These are phyloP conservation scores for Holocentrus rufus DNA, from an alignment of 2,797 vertebrate species.

Conservation along the genomic window DNA sequence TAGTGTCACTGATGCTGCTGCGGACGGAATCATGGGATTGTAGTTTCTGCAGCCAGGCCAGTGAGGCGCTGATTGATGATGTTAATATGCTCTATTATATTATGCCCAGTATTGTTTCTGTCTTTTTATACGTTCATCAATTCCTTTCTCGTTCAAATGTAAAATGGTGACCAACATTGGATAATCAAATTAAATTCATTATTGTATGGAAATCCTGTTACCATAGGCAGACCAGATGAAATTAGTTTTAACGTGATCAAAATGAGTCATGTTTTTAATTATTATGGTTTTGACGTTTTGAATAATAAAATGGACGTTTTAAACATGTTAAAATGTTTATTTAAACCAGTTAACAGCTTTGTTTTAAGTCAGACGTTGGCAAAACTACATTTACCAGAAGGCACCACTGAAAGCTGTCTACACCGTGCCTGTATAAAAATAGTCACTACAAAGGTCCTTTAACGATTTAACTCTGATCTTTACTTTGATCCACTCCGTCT, in stretches of 20 bases:
- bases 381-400: conserved; percentile 63
- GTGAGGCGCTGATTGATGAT: neutral
- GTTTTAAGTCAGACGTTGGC: neutral
- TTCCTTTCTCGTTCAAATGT: neutral
- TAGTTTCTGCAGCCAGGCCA: conserved; percentile 63
- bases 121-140: too few relatives aligned
- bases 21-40: conserved; percentile 78
- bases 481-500: neutral
- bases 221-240: neutral
- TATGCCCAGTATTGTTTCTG: too few relatives aligned
- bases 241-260: neutral
- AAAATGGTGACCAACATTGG: too few relatives aligned
- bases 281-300: too few relatives aligned
- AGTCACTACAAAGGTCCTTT: fast-evolving
- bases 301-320: too few relatives aligned
- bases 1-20: conserved; percentile 16
- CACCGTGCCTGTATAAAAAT: conserved; percentile 53
- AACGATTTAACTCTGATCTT: fast-evolving
- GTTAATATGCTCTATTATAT: neutral
- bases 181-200: too few relatives aligned
- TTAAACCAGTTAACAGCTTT: too few relatives aligned
- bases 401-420: neutral
- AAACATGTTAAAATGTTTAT: too few relatives aligned
- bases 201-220: neutral
- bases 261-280: too few relatives aligned